Conservation (phyloP, 2,797 vertebrate species). For the Ciconia nigra region DNA sequence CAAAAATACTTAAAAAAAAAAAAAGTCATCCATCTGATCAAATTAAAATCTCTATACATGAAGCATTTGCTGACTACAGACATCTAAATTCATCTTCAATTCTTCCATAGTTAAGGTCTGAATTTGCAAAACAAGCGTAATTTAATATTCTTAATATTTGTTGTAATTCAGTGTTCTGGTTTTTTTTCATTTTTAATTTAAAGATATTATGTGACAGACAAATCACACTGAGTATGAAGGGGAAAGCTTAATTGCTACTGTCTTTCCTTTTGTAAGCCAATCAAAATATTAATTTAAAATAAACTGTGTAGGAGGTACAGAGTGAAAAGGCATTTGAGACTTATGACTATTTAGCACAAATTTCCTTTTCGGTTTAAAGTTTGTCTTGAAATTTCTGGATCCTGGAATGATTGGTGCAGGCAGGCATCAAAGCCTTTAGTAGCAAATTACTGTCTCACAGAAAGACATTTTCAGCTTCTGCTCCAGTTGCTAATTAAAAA, state of each 20-base stretch:
- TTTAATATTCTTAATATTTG: not conserved
- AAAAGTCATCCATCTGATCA: not conserved
- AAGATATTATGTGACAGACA: not conserved
- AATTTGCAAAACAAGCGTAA: slow-evolving; percentile 16
- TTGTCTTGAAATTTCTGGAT: slow-evolving; percentile 65
- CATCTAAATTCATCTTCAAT: not conserved
- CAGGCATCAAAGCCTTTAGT: slow-evolving; percentile 81
- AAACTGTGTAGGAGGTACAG: not conserved
- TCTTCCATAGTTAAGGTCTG: not conserved
- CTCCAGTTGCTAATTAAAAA: slow-evolving; percentile 79
- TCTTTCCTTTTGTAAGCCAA: slow-evolving; percentile 48
- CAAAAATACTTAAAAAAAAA: not conserved
- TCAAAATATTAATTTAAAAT: slow-evolving; percentile 43
- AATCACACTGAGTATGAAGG: not conserved
- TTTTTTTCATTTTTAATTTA: not conserved
- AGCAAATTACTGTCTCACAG: slow-evolving; percentile 85
- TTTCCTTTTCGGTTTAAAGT: slow-evolving; percentile 14
- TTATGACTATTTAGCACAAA: slow-evolving; percentile 20
- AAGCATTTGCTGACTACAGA: not conserved
- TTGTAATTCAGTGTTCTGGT: not conserved
- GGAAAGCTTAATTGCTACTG: slow-evolving; percentile 1
- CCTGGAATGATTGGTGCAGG: slow-evolving; percentile 80
- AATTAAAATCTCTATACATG: slow-evolving; percentile 31
- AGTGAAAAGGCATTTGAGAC: slow-evolving; percentile 11
- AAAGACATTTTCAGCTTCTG: slow-evolving; percentile 84